phyloP scores from a whole-genome alignment of 2,113 vertebrate species.

The Cettia cetti region DNA sequence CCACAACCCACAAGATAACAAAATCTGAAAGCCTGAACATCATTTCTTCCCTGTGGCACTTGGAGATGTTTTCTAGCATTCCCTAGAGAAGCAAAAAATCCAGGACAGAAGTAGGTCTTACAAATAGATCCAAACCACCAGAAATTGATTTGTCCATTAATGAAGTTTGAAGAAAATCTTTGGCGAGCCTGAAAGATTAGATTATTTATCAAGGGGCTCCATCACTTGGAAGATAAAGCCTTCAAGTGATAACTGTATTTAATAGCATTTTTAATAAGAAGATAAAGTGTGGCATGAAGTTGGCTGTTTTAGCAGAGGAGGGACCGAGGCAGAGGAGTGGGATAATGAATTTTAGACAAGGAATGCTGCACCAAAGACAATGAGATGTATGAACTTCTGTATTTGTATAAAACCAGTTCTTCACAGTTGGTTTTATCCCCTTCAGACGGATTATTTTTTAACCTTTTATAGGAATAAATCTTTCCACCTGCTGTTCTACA shows the following conservation, averaged over 20 bases:
- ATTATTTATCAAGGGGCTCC: neutral
- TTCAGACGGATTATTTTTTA: neutral
- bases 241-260: neutral
- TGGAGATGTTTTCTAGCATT: neutral
- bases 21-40: neutral
- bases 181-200: neutral
- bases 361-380: neutral
- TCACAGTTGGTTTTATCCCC: neutral
- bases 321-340: neutral
- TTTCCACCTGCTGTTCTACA: neutral
- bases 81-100: neutral
- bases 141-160: neutral
- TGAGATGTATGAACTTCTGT: neutral
- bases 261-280: neutral
- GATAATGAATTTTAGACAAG: neutral
- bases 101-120: neutral
- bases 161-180: neutral
- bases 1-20: neutral
- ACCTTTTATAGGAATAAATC: neutral
- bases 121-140: neutral
- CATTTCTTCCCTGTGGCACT: neutral
- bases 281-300: neutral
- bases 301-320: neutral
- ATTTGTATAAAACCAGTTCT: neutral
- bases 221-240: conserved; percentile 2